These are phyloP conservation scores for Phylloscopus trochiloides DNA, from an alignment of 2,113 vertebrate genomes.

Conservation along the genomic window DNA sequence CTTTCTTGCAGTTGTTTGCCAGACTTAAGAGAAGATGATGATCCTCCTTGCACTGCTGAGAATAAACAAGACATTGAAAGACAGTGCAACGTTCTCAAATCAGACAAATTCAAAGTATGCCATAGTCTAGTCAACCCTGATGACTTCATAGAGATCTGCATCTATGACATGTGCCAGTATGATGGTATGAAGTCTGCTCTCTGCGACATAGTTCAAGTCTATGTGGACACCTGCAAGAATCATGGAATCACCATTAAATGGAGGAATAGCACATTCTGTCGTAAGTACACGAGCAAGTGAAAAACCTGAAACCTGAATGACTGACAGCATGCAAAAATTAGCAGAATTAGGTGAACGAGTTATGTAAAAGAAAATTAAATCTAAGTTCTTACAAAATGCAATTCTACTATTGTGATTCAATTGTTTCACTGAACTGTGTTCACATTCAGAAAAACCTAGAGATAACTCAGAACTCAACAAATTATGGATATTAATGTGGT, in stretches of 20 bases:
- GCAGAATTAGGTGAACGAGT: not conserved
- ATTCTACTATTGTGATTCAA: not conserved
- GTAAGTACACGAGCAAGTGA: constrained; percentile 32
- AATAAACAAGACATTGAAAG: constrained; percentile 31
- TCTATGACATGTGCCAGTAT: constrained; percentile 72
- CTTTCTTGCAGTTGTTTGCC: constrained; percentile 57
- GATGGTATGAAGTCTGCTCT: constrained; percentile 66
- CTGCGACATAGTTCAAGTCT: constrained; percentile 61
- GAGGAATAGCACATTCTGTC: constrained; percentile 68
- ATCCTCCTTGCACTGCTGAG: constrained; percentile 28
- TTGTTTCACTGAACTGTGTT: not conserved
- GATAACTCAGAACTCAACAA: not conserved
- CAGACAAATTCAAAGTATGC: constrained; percentile 54
- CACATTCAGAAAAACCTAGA: not conserved
- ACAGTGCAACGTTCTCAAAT: constrained; percentile 61
- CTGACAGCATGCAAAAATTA: not conserved
- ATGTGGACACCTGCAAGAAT: constrained; percentile 65
- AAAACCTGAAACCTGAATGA: not conserved
- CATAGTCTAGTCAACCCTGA: constrained; percentile 53
- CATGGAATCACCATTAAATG: constrained; percentile 58
- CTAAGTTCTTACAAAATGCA: not conserved
- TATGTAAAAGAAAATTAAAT: not conserved
- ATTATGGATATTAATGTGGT: not conserved
- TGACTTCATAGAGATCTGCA: constrained; percentile 60
- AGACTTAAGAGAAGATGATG: constrained; percentile 49